Evolutionary conservation across 1,140 invertebrate genomes (phyloP), one percentile per base, ranked within the genome.

Genomic region (Apis florea): DNA sequence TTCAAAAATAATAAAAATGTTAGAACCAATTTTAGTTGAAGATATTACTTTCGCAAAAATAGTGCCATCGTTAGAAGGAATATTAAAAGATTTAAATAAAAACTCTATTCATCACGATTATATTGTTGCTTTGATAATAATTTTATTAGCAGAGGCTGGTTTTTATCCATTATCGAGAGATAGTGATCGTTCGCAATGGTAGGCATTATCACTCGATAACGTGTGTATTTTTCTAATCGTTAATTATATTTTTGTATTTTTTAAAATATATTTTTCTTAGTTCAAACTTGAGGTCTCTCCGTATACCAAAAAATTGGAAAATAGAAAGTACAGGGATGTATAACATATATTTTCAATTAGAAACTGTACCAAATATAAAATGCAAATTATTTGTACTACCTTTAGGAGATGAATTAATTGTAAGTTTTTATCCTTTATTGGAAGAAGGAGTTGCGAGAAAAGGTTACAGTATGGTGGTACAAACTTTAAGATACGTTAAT

Each of bases 401-500:
- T 69, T 73, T 73, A 0, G 90, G 90, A 1, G 91, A 92, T 70
- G 83, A 73, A 49, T 54, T 92, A 21, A 66, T 92, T 58, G 1
- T 92, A 2, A 92, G 91, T 74, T 82, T 91, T 40, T 73, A 87
- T 6, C 56, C 89, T 1, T 1, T 70, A 19, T 56, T 70, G 12
- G n/a, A 72, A 10, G 19, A 63, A 1, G 83, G 64, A 24, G 80
- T 21, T 6, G 73, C 77, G 31, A 40, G 31, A 40, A 40, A 40
- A 40, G 31, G 31, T 49, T 82, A 85, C 24, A 82, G 59, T 17
- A 83, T 88, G 17, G 47, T 70, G 26, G 19, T 91, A 40, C 82
- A 88, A 47, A 85, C 79, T 10, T n/a, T 88, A 12, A 89, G 85
- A 31, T 88, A 90, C 67, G 66, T 92, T 6, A 92, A 92, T 86